Conservation (phyloP, 2,888 invertebrate genomes). For the Leptinotarsa juncta region DNA sequence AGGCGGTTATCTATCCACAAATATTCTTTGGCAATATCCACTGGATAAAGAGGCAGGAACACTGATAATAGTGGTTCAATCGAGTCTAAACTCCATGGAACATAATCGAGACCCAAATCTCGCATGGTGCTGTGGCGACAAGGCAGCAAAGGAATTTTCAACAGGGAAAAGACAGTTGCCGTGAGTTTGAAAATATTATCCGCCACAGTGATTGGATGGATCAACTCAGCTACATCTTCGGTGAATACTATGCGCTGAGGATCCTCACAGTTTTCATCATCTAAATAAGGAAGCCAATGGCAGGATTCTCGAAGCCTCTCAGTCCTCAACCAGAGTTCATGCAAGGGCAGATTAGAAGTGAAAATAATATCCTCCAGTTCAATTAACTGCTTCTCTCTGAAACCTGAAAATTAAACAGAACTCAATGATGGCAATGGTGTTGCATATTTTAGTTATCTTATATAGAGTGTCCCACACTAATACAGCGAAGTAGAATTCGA, state of each 20-base stretch:
- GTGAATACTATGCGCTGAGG: slow-evolving; percentile 75
- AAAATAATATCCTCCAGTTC: slow-evolving; percentile 74
- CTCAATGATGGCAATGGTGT: too few relatives aligned
- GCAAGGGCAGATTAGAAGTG: slow-evolving; percentile 74
- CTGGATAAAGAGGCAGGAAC: slow-evolving; percentile 60
- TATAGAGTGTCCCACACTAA: too few relatives aligned
- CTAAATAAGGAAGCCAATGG: slow-evolving; percentile 73
- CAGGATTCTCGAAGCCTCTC: slow-evolving; percentile 79
- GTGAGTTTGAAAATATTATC: slow-evolving; percentile 73
- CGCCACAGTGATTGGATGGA: slow-evolving; percentile 74
- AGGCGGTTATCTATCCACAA: slow-evolving; percentile 66
- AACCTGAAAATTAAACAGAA: slow-evolving; percentile 35
- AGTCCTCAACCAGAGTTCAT: slow-evolving; percentile 80
- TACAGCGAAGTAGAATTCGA: too few relatives aligned
- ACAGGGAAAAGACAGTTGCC: slow-evolving; percentile 69
- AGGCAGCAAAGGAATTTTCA: slow-evolving; percentile 71
- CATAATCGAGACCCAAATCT: slow-evolving; percentile 63
- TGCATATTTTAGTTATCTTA: too few relatives aligned
- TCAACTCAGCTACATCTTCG: slow-evolving; percentile 75
- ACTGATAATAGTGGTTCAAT: slow-evolving; percentile 68
- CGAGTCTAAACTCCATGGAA: slow-evolving; percentile 67
- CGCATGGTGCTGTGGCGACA: slow-evolving; percentile 65
- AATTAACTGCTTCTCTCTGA: slow-evolving; percentile 68
- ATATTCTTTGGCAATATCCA: slow-evolving; percentile 59
- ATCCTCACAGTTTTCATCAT: slow-evolving; percentile 69